These are phyloP conservation scores for Penaeus vannamei DNA, from an alignment of 1,140 invertebrate genomes.

Conservation along the genomic window DNA sequence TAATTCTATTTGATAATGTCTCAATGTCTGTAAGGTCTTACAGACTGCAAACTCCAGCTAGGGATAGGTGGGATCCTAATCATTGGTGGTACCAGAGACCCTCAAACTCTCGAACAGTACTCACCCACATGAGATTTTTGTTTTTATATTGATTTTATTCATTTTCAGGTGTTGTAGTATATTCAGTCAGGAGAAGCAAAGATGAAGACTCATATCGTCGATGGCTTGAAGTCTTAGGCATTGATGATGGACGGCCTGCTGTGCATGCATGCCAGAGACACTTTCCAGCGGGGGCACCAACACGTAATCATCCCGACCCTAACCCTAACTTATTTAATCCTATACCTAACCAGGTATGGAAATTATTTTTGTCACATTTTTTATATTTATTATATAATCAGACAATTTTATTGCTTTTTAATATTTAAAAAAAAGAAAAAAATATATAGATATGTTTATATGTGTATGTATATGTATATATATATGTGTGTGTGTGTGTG, in stretches of 20 bases:
- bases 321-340: slow-evolving; percentile 56
- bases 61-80: too few species aligned
- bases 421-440: too few species aligned
- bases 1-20: too few species aligned
- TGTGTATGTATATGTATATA: too few species aligned
- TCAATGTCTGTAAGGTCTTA: too few species aligned
- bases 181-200: slow-evolving; percentile 51
- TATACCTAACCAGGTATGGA: slow-evolving; percentile 51
- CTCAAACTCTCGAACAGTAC: too few species aligned
- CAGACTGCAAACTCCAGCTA: too few species aligned
- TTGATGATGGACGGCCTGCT: slow-evolving; percentile 48
- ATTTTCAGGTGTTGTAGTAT: slow-evolving; percentile 52
- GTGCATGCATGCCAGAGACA: slow-evolving; percentile 59
- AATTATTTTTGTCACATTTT: not conserved
- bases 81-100: too few species aligned
- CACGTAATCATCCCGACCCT: slow-evolving; percentile 57
- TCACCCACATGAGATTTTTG: too few species aligned
- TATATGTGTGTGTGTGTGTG: too few species aligned
- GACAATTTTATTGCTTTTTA: not conserved
- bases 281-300: slow-evolving; percentile 58
- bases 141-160: not conserved
- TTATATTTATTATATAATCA: not conserved
- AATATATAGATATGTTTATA: too few species aligned
- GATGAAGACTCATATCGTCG: slow-evolving; percentile 35
- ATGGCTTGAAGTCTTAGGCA: slow-evolving; percentile 34